Conservation (phyloP, 1,140 invertebrate genomes). For the Macrobrachium rosenbergii region DNA sequence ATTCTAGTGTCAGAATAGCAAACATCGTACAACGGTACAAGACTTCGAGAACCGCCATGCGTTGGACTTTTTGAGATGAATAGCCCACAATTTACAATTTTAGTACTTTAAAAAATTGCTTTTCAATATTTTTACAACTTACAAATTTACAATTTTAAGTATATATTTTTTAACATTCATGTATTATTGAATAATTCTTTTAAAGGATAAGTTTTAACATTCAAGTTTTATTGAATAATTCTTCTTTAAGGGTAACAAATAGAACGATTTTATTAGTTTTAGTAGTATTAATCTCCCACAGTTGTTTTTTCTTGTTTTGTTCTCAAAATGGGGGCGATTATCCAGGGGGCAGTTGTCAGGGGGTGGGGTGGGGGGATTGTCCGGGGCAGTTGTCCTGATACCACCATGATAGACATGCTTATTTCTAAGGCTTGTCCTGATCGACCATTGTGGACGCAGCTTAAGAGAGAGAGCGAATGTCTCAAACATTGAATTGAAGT, state of each 20-base stretch:
- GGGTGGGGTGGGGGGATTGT: too few relatives aligned
- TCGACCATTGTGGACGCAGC: too few relatives aligned
- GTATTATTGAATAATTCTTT: not conserved
- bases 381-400: too few relatives aligned
- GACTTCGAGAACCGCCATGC: conserved; percentile 7
- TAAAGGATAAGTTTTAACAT: too few relatives aligned
- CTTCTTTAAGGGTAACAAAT: not conserved
- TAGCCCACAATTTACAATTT: conserved; percentile 31
- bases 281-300: not conserved
- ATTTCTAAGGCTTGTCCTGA: too few relatives aligned
- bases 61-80: not conserved
- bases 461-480: too few relatives aligned
- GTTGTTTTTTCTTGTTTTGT: not conserved
- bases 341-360: conserved; percentile 8
- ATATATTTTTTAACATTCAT: not conserved
- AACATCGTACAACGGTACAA: not conserved
- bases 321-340: not conserved
- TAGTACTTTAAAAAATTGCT: not conserved
- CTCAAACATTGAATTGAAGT: too few relatives aligned
- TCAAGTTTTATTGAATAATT: too few relatives aligned
- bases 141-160: not conserved
- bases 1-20: not conserved
- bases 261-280: too few relatives aligned
- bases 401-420: too few relatives aligned
- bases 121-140: not conserved